Conservation (phyloP, 1,140 invertebrate genomes). For the Scaptomyza hsui region DNA sequence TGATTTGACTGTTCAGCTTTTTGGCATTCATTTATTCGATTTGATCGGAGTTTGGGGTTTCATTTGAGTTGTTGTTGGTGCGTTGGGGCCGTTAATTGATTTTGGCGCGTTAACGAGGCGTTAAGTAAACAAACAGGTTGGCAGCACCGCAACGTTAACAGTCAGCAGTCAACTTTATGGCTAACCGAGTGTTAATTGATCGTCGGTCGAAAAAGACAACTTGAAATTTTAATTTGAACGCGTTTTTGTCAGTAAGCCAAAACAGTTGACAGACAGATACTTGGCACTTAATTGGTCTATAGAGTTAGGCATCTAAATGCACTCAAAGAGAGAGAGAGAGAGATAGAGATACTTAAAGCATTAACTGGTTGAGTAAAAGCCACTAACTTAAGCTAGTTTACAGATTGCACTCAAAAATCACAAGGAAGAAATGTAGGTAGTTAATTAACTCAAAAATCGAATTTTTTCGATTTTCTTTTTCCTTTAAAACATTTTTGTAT, state of each 20-base stretch:
- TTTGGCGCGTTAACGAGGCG: conserved; percentile 74
- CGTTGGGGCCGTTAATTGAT: conserved; percentile 72
- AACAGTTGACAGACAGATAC: conserved; percentile 13
- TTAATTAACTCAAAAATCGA: too few relatives aligned
- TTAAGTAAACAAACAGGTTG: conserved; percentile 64
- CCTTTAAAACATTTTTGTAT: too few relatives aligned
- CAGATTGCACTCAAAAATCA: not conserved
- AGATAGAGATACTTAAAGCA: not conserved
- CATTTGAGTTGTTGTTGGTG: conserved; percentile 41
- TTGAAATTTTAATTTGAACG: conserved; percentile 57
- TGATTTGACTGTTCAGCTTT: conserved; percentile 35
- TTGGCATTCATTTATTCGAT: conserved; percentile 69
- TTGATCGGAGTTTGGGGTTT: conserved; percentile 6
- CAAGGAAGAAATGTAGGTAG: not conserved
- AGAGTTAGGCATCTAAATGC: conserved; percentile 1
- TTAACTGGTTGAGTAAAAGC: conserved; percentile 1
- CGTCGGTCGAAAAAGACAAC: conserved; percentile 24
- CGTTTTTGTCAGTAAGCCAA: not conserved
- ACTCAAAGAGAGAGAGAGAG: not conserved
- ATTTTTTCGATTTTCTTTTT: too few relatives aligned
- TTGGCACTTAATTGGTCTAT: not conserved
- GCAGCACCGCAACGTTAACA: conserved; percentile 31
- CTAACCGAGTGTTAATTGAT: conserved; percentile 63
- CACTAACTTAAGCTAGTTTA: conserved; percentile 3
- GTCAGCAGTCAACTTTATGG: conserved; percentile 6